Conservation (phyloP, 2,113 vertebrate species). For the Desmodus rotundus region DNA sequence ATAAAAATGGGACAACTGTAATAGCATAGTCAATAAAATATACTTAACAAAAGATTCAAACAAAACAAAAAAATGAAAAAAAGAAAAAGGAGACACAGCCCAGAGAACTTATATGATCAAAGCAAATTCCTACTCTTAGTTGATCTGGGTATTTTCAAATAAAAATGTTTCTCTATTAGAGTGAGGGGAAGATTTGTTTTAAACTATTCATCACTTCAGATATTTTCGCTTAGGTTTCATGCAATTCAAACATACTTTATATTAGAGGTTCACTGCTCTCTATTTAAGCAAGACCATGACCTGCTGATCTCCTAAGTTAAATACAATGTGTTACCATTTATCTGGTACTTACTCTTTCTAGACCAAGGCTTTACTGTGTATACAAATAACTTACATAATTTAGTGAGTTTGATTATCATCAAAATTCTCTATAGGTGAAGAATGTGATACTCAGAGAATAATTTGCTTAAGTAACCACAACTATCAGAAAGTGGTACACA, state of each 20-base stretch:
- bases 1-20: no score
- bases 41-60: no score
- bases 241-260: slow-evolving; percentile 10
- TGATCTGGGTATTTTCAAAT: neutral
- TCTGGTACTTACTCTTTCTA: neutral
- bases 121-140: neutral
- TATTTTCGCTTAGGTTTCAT: neutral
- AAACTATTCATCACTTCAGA: neutral
- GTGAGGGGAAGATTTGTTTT: neutral
- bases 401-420: neutral
- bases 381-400: neutral
- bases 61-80: no score
- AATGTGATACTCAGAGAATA: neutral
- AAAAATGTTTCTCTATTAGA: neutral
- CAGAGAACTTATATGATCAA: neutral
- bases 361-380: neutral
- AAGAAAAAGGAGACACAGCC: neutral
- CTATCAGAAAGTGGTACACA: neutral
- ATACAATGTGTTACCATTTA: neutral
- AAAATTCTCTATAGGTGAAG: neutral
- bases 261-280: neutral
- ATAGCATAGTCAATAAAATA: no score
- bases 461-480: neutral
- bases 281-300: neutral
- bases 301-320: neutral